These are phyloP conservation scores for Rynchops niger DNA, from an alignment of 2,113 vertebrate species.

Conservation along the genomic window DNA sequence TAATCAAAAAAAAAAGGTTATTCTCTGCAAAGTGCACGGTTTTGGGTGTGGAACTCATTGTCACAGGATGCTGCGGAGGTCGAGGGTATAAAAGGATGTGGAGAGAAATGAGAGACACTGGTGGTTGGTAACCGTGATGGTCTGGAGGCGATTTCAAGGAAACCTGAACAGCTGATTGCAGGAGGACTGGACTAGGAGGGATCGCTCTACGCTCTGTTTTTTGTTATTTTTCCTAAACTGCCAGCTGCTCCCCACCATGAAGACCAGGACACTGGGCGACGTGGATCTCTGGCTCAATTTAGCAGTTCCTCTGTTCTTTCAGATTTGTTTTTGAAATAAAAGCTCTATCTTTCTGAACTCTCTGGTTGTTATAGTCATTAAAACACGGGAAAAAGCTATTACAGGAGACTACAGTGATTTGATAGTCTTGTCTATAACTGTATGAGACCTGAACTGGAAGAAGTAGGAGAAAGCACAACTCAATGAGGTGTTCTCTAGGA, in stretches of 20 bases:
- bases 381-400: background rate
- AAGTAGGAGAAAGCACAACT: background rate
- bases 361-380: background rate
- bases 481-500: background rate
- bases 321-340: constrained; percentile 30
- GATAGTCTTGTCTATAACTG: background rate
- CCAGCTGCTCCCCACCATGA: background rate
- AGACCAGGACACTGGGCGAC: background rate
- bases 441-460: background rate
- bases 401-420: background rate
- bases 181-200: background rate
- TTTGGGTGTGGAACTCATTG: background rate
- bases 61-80: background rate
- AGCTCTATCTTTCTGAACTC: background rate
- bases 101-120: background rate
- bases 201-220: background rate
- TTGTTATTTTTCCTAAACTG: background rate
- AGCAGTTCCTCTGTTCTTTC: background rate
- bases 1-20: background rate
- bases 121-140: background rate
- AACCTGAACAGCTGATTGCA: background rate
- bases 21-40: background rate
- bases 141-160: background rate
- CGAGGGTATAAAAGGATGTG: background rate
- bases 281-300: background rate